These are phyloP conservation scores for Astyanax mexicanus DNA, from an alignment of 2,797 vertebrate species.

Conservation along the genomic window DNA sequence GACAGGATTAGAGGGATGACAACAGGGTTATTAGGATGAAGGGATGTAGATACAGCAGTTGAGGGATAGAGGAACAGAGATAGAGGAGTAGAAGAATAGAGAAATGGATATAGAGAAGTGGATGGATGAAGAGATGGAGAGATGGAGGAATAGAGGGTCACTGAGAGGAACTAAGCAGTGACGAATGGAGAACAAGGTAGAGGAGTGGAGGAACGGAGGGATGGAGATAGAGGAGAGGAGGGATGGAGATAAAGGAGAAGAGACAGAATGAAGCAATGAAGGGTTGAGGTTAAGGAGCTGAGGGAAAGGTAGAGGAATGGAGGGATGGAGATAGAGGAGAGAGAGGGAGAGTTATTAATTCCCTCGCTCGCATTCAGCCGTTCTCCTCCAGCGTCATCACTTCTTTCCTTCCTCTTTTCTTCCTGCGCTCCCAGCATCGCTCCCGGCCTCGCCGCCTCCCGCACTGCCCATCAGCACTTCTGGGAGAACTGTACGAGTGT, in stretches of 20 bases:
- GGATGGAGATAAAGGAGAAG: background rate
- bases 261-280: no score
- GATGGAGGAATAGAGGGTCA: conserved; percentile 2
- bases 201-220: background rate
- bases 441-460: conserved; percentile 65
- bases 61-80: background rate
- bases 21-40: background rate
- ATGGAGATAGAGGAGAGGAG: background rate
- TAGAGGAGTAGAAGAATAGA: background rate
- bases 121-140: no score
- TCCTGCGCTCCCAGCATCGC: conserved; percentile 64
- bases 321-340: background rate
- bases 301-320: background rate
- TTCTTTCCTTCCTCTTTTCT: conserved; percentile 33
- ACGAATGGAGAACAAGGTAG: no score
- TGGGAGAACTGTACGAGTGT: conserved; percentile 56
- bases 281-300: background rate
- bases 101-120: conserved; percentile 40
- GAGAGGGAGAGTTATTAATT: conserved; percentile 26
- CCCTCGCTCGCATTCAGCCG: conserved; percentile 29
- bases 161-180: no score
- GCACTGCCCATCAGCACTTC: conserved; percentile 71
- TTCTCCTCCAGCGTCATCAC: conserved; percentile 55
- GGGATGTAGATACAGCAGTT: background rate
- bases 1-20: background rate